Conservation (phyloP, 2,797 vertebrate species). For the Chelon auratus region DNA sequence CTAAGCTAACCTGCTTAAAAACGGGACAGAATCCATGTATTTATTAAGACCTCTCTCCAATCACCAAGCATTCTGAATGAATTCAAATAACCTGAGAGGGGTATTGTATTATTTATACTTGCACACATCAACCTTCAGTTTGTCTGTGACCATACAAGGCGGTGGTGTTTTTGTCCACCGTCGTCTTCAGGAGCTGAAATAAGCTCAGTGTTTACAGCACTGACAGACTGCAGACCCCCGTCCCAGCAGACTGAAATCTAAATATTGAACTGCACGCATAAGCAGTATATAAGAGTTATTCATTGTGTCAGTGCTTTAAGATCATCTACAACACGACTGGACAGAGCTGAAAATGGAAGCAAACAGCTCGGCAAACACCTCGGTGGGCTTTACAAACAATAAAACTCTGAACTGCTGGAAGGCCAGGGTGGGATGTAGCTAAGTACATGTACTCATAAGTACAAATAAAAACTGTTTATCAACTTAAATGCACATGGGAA, state of each 20-base stretch:
- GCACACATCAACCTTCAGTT: constrained; percentile 22
- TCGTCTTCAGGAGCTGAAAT: constrained; percentile 71
- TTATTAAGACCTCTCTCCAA: not conserved
- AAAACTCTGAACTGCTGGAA: constrained; percentile 9
- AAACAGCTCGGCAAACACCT: constrained; percentile 18
- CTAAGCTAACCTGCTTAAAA: not conserved
- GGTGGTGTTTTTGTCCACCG: constrained; percentile 42
- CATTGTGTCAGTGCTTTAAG: constrained; percentile 24
- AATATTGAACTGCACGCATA: constrained; percentile 80
- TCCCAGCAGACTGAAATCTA: constrained; percentile 78
- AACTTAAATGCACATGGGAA: too few species aligned
- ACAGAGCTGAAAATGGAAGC: constrained; percentile 30
- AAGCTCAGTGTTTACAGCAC: constrained; percentile 78
- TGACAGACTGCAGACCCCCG: constrained; percentile 80
- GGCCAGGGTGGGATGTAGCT: not conserved
- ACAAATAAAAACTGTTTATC: too few species aligned
- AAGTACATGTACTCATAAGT: not conserved
- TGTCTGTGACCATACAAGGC: constrained; percentile 79
- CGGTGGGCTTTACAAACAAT: constrained; percentile 19
- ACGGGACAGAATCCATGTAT: not conserved
- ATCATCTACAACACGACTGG: constrained; percentile 45
- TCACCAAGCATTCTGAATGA: not conserved
- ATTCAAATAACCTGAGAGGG: not conserved
- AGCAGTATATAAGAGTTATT: constrained; percentile 67
- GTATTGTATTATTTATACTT: not conserved